Conservation (phyloP, 2,113 vertebrate species). For the Hippocampus abdominalis region DNA sequence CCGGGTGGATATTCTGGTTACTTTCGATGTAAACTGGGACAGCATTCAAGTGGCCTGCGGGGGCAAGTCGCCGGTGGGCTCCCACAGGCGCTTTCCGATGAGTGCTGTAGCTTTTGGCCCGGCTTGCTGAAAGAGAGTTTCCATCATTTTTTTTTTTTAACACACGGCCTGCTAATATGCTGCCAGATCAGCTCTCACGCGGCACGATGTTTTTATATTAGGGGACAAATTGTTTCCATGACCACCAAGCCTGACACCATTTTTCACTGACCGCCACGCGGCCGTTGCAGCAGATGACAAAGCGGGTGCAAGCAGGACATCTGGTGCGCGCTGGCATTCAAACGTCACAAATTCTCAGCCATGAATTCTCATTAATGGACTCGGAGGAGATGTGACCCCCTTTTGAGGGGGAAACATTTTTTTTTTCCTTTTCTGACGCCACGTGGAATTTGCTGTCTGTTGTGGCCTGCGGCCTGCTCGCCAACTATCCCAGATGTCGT, state of each 20-base stretch:
- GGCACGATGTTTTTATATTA: neutral
- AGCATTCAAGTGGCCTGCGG: neutral
- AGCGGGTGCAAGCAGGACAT: slow-evolving; percentile 13
- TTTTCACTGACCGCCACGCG: neutral
- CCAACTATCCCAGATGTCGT: neutral
- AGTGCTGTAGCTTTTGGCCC: slow-evolving; percentile 26
- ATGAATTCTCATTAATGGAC: neutral
- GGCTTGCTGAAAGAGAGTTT: neutral
- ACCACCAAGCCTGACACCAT: neutral
- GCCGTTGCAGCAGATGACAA: slow-evolving; percentile 5
- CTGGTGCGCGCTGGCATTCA: slow-evolving; percentile 4
- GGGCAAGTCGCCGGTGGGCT: slow-evolving; percentile 8
- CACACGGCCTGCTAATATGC: neutral
- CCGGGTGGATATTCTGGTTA: neutral
- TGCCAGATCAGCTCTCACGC: neutral
- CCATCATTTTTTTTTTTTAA: neutral
- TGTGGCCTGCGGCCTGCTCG: no score
- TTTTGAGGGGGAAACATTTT: slow-evolving; percentile 2
- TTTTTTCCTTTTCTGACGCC: neutral
- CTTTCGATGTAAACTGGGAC: slow-evolving; percentile 1
- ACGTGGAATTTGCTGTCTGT: neutral
- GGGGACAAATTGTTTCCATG: neutral
- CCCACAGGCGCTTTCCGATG: slow-evolving; percentile 25
- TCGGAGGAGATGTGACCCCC: neutral
- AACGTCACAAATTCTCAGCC: neutral